phyloP scores from a whole-genome alignment of 2,113 vertebrate genomes.

The Leptosomus discolor region DNA sequence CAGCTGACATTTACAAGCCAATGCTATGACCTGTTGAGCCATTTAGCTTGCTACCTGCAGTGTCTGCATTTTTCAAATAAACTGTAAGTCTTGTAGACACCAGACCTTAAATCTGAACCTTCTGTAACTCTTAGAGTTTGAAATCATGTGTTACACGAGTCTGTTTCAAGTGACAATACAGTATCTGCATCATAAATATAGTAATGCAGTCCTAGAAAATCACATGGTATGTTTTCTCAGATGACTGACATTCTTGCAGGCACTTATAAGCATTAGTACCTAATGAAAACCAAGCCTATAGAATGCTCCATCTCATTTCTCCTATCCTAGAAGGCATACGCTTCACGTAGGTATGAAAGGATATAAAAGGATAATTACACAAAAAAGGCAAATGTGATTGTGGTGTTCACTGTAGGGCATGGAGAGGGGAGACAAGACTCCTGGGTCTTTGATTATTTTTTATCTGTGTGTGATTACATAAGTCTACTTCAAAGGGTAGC shows the following conservation, averaged over 20 bases:
- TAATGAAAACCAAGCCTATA: background rate
- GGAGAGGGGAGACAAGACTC: background rate
- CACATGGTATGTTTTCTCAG: background rate
- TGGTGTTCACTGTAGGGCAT: background rate
- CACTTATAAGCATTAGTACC: background rate
- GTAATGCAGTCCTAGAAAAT: background rate
- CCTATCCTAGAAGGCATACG: background rate
- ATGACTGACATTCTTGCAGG: background rate
- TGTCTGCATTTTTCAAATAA: background rate
- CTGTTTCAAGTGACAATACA: background rate
- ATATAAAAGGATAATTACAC: constrained; percentile 37
- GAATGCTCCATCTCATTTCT: background rate
- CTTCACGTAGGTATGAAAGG: constrained; percentile 4
- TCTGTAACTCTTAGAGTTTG: background rate
- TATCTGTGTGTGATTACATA: background rate
- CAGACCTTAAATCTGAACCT: background rate
- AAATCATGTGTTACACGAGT: background rate
- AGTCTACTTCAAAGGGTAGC: constrained; percentile 45
- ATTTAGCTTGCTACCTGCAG: background rate
- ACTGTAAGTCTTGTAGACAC: background rate
- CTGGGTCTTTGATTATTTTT: background rate
- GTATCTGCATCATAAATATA: background rate
- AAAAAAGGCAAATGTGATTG: background rate
- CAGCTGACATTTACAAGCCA: background rate
- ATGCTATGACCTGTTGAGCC: background rate